Evolutionary conservation across 2,113 vertebrate species (phyloP).

Genomic region (Strigops habroptila): DNA sequence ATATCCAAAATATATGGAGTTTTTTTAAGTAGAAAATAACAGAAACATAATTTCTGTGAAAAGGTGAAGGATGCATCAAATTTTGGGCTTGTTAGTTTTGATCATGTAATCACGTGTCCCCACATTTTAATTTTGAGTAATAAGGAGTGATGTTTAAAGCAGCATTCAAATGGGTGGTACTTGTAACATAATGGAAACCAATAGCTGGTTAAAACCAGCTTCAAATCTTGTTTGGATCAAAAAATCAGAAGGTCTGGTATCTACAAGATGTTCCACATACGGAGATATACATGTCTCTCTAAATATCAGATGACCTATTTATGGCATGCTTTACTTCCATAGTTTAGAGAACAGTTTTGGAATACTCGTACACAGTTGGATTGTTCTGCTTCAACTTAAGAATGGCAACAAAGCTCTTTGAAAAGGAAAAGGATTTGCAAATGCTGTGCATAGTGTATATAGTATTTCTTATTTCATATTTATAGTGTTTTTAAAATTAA

Average conservation of each 20-base stretch:
- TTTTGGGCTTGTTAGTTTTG: not conserved
- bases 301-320: conserved; percentile 24
- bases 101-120: not conserved
- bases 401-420: not conserved
- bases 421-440: not conserved
- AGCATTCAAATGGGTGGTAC: not conserved
- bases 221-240: conserved; percentile 22
- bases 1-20: not conserved
- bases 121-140: not conserved
- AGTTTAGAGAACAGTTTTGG: not conserved
- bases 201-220: not conserved
- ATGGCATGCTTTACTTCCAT: not conserved
- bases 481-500: not conserved
- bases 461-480: not conserved
- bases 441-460: not conserved
- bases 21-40: not conserved
- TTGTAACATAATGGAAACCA: not conserved
- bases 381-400: not conserved
- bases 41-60: not conserved
- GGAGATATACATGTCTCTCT: not conserved
- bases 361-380: not conserved
- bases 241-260: not conserved
- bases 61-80: not conserved
- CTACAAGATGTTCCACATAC: not conserved
- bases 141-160: not conserved